phyloP scores from a whole-genome alignment of 2,113 vertebrate species.

The Hypomesus transpacificus region DNA sequence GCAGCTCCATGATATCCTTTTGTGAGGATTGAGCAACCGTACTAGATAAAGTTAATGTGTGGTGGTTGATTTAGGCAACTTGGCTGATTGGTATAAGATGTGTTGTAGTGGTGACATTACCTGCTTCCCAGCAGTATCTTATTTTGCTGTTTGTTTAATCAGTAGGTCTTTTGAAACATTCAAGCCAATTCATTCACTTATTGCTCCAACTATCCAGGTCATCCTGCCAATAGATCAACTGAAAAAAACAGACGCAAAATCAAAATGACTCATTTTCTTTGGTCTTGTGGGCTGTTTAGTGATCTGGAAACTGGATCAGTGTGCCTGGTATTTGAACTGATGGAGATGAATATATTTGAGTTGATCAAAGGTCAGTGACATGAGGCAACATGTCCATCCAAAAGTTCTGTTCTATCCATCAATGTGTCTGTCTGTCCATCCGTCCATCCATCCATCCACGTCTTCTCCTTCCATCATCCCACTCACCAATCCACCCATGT shows the following conservation, averaged over 20 bases:
- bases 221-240: background rate
- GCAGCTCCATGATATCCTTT: slow-evolving; percentile 44
- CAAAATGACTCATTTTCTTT: background rate
- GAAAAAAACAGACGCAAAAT: too few species aligned
- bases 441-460: too few species aligned
- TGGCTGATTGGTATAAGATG: too few species aligned
- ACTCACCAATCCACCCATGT: too few species aligned
- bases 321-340: background rate
- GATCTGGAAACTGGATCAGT: background rate
- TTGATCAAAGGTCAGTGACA: background rate
- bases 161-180: too few species aligned
- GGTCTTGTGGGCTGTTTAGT: background rate
- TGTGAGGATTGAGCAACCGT: background rate
- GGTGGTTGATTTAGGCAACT: background rate
- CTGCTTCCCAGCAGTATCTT: too few species aligned
- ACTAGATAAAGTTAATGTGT: background rate
- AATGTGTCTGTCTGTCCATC: background rate
- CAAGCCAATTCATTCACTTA: too few species aligned
- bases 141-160: too few species aligned
- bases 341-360: background rate
- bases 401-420: background rate
- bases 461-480: background rate
- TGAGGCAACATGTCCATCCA: background rate
- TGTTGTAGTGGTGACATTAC: too few species aligned
- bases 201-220: background rate